These are phyloP conservation scores for Anguilla pacifica DNA, from an alignment of 2,797 vertebrate genomes.

Conservation along the genomic window DNA sequence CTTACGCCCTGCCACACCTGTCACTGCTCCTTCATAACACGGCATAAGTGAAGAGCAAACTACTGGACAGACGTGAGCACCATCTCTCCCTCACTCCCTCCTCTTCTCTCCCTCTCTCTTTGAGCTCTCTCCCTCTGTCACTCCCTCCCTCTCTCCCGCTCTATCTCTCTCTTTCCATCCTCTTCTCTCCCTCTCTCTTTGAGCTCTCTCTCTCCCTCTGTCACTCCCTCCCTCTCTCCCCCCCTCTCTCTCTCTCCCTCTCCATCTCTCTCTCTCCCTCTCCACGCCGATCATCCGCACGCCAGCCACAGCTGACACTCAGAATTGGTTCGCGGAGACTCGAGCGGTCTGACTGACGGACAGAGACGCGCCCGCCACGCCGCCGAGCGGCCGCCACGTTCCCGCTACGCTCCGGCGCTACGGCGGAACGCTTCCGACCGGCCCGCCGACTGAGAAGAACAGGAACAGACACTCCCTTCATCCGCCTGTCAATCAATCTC, in stretches of 20 bases:
- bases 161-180: too few relatives aligned
- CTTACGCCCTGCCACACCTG: conserved; percentile 54
- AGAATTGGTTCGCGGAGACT: conserved; percentile 39
- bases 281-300: conserved; percentile 45
- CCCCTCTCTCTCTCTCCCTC: not conserved
- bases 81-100: too few relatives aligned
- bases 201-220: not conserved
- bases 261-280: not conserved
- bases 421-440: not conserved
- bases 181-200: too few relatives aligned
- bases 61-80: conserved; percentile 58
- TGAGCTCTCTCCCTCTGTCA: too few relatives aligned
- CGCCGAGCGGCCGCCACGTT: not conserved
- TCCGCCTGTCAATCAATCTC: not conserved
- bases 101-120: too few relatives aligned
- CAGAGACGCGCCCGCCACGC: conserved; percentile 14
- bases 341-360: conserved; percentile 16
- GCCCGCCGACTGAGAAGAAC: not conserved
- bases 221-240: not conserved
- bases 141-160: too few relatives aligned
- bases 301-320: conserved; percentile 53
- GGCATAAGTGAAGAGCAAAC: conserved; percentile 64
- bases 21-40: conserved; percentile 59
- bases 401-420: not conserved
- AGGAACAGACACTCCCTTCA: not conserved